Conservation (phyloP, 2,113 vertebrate genomes). For the Actenoides lindsayi region DNA sequence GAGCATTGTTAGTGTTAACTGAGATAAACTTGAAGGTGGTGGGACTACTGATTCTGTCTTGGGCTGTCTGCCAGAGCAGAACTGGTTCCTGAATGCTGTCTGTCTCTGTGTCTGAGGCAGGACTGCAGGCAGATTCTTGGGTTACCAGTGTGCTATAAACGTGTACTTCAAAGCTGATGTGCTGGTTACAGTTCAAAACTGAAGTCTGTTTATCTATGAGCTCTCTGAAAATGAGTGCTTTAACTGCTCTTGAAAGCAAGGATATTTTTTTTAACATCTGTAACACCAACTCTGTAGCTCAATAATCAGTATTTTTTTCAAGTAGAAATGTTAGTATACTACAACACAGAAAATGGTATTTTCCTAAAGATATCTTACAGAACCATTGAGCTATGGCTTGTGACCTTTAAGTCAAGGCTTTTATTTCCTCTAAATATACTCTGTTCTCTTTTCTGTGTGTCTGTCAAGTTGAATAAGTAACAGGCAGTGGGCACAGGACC, state of each 20-base stretch:
- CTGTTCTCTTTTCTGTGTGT: not conserved
- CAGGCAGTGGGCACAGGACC: not conserved
- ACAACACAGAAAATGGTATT: not conserved
- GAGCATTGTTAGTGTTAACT: not conserved
- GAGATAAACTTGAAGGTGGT: not conserved
- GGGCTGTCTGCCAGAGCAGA: not conserved
- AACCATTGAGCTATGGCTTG: constrained; percentile 10
- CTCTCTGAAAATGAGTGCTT: not conserved
- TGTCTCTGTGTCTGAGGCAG: not conserved
- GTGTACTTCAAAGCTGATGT: not conserved
- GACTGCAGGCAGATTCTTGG: not conserved
- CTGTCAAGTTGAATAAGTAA: constrained; percentile 29
- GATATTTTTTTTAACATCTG: not conserved
- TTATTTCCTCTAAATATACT: constrained; percentile 53
- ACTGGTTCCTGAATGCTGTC: not conserved
- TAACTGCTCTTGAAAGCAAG: not conserved
- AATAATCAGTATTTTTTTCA: constrained; percentile 4
- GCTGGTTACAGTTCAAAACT: not conserved
- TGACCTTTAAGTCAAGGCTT: constrained; percentile 14
- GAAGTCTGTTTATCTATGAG: not conserved
- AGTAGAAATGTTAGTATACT: not conserved
- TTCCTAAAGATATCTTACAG: constrained; percentile 5
- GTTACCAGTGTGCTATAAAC: not conserved
- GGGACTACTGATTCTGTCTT: not conserved
- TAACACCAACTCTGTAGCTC: not conserved